A percentile compares a stretch with the other conserved stretches of the same genome.
Conservation (phyloP, 2,797 vertebrate species). For the Emys orbicularis region DNA sequence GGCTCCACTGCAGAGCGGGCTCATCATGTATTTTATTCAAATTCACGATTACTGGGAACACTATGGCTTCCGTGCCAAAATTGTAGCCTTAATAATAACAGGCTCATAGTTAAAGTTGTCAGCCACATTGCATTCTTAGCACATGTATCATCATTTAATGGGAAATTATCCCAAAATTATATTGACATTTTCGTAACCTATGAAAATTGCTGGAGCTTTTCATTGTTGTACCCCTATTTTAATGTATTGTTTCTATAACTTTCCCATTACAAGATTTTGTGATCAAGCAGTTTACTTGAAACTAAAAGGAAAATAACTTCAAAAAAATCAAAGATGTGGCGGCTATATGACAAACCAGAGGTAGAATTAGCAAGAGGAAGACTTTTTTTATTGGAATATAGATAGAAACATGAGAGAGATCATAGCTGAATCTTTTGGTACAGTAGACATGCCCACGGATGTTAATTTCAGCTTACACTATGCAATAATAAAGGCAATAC, state of each 20-base stretch:
- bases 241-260: background rate
- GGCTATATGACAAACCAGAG: background rate
- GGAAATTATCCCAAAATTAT: background rate
- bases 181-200: accelerated
- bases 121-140: conserved; percentile 11
- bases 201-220: background rate
- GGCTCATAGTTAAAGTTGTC: background rate
- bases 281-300: background rate
- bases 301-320: background rate
- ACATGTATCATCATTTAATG: background rate
- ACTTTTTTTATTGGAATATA: background rate
- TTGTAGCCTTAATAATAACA: background rate
- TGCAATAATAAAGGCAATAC: background rate
- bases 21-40: background rate
- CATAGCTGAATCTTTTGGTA: background rate
- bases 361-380: background rate
- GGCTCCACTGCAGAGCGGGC: background rate
- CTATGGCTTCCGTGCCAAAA: background rate
- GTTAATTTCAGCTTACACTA: background rate
- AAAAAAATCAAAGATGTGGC: conserved; percentile 9
- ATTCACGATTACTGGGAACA: background rate
- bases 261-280: background rate
- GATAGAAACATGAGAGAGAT: background rate
- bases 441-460: background rate
- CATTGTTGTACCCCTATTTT: background rate